A percentile compares a stretch with the other conserved stretches of the same genome.
Evolutionary conservation across 2,797 vertebrate species (phyloP).

Genomic region (Sebastes taczanowskii): DNA sequence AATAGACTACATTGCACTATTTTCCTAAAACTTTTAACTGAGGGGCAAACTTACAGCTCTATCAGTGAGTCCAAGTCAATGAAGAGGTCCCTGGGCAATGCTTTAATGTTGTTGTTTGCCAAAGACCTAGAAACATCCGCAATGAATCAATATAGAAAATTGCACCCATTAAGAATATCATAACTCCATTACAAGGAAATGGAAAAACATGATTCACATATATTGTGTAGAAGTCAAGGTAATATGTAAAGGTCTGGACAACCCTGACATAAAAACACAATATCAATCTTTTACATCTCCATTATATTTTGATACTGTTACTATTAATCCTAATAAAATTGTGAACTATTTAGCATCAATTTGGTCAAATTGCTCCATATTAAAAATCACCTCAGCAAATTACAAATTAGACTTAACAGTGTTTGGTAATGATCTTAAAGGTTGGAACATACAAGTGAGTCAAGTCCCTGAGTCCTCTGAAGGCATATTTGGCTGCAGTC

Average conservation of each 20-base stretch:
- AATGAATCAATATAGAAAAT: not conserved
- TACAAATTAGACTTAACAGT: not conserved
- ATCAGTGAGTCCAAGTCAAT: constrained; percentile 96
- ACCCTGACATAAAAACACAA: not conserved
- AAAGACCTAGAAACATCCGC: constrained; percentile 85
- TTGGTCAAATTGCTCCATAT: not conserved
- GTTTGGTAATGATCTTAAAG: constrained; percentile 20
- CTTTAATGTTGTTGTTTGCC: constrained; percentile 96
- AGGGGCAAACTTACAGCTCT: constrained; percentile 90
- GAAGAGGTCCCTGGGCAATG: constrained; percentile 94
- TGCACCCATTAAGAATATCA: not conserved
- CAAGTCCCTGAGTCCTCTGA: constrained; percentile 95
- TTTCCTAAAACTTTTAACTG: not conserved
- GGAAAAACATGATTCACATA: not conserved
- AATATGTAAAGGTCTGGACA: not conserved
- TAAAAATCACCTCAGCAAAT: not conserved
- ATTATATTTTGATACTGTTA: not conserved
- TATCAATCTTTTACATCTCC: not conserved
- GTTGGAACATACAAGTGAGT: constrained; percentile 93
- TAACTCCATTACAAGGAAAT: not conserved
- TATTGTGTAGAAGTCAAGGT: not conserved
- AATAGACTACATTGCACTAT: not conserved
- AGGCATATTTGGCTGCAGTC: constrained; percentile 91
- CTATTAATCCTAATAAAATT: not conserved
- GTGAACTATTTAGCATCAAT: not conserved